Evolutionary conservation across 2,113 vertebrate genomes (phyloP), one percentile per base, ranked within the genome.

Genomic region (Paradoxurus hermaphroditus): DNA sequence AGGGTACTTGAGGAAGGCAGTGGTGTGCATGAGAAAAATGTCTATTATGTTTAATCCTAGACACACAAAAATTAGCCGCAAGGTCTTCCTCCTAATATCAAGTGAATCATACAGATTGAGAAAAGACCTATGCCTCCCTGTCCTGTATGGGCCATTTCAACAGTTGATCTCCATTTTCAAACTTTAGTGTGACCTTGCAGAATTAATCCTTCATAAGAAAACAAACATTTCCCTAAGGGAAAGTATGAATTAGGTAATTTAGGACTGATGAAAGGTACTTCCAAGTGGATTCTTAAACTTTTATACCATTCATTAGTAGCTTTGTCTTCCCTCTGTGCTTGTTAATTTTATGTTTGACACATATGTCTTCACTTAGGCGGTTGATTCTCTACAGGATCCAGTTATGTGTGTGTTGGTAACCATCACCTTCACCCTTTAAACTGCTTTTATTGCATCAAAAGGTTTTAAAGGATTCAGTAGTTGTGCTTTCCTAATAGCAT

Each of bases 251-350:
- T 98, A 97, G 85, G 97, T 96, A 95, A 97, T 95, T 97, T 94
- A 90, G 90, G 96, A 89, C 97, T 96, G 97, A 98, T 96, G 94
- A 97, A 97, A 97, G 96, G 86, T 86, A 7, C 94, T 98, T 98
- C 97, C 98, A 97, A 3, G 79, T 96, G 92, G 95, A 95, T 98
- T 98, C 97, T 98, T 98, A 87, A 97, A 97, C 95, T 94, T 96
- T 98, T 98, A 92, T 97, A 97, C 86, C 93, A 70, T 98, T 98
- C 97, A 39, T 98, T 98, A 98, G 96, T 87, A 96, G 97, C 94
- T 95, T 97, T 94, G 93, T 97, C 90, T 98, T 97, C 96, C 94
- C 98, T 93, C 84, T 97, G 83, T 96, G 97, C 97, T 98, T 97
- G 72, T 98, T 98, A 99, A 97, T 98, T 98, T 98, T 97, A 72